Evolutionary conservation across 2,113 vertebrate species (phyloP).

Genomic region (Syrmaticus mikado): DNA sequence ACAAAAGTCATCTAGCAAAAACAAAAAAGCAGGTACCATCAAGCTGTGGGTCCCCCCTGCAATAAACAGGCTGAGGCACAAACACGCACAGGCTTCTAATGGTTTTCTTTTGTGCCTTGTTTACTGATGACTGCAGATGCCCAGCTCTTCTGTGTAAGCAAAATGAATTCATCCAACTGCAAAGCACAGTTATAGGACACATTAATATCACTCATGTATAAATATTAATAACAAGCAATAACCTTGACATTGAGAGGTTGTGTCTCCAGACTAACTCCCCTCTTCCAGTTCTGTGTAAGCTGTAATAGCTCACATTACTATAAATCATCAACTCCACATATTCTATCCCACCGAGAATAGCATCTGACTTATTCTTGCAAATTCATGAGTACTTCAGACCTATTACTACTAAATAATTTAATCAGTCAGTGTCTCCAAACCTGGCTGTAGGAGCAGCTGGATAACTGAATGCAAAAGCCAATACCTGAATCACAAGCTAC

Average conservation of each 20-base stretch:
- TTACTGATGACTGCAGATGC: neutral
- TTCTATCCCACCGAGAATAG: neutral
- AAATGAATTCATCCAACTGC: neutral
- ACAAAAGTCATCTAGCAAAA: neutral
- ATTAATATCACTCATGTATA: neutral
- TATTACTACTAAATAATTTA: constrained; percentile 10
- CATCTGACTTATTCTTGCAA: neutral
- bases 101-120: neutral
- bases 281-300: neutral
- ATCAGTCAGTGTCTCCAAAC: neutral
- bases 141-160: neutral
- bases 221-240: neutral
- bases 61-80: neutral
- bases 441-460: neutral
- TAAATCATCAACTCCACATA: neutral
- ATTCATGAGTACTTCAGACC: neutral
- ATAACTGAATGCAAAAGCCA: neutral
- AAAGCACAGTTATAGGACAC: neutral
- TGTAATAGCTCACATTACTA: neutral
- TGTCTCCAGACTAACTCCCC: neutral
- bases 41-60: neutral
- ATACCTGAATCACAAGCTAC: neutral
- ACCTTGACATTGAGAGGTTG: neutral
- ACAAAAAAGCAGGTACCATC: neutral
- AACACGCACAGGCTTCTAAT: neutral